Conservation (phyloP, 2,797 vertebrate species). For the Aldrovandia affinis region DNA sequence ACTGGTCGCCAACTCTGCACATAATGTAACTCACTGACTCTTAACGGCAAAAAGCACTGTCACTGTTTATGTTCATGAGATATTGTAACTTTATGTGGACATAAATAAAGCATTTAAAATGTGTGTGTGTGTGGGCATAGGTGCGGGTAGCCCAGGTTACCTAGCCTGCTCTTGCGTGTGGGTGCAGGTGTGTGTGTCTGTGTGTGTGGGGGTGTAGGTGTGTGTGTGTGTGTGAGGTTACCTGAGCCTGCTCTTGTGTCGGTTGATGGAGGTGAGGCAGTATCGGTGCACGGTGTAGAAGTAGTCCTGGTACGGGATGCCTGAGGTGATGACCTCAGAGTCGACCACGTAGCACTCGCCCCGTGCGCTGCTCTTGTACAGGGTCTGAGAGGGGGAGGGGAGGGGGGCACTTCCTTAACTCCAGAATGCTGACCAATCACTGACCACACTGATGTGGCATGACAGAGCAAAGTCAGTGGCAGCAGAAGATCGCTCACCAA, state of each 20-base stretch:
- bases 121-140: background rate
- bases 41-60: too few relatives aligned
- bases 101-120: too few relatives aligned
- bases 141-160: background rate
- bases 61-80: too few relatives aligned
- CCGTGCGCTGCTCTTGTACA: conserved; percentile 79
- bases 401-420: background rate
- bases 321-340: conserved; percentile 88
- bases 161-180: too few relatives aligned
- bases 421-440: too few relatives aligned
- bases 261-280: conserved; percentile 84
- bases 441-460: too few relatives aligned
- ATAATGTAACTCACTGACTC: too few relatives aligned
- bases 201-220: background rate
- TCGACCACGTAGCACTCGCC: conserved; percentile 84
- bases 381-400: conserved; percentile 66
- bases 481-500: too few relatives aligned
- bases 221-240: conserved; percentile 45
- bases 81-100: too few relatives aligned
- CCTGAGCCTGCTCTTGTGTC: conserved; percentile 88
- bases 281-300: conserved; percentile 91
- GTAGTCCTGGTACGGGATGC: conserved; percentile 93
- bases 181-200: background rate
- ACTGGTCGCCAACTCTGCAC: too few relatives aligned
- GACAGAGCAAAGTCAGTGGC: too few relatives aligned